Evolutionary conservation across 2,113 vertebrate genomes (phyloP).

Genomic region (Antechinus stuartii): DNA sequence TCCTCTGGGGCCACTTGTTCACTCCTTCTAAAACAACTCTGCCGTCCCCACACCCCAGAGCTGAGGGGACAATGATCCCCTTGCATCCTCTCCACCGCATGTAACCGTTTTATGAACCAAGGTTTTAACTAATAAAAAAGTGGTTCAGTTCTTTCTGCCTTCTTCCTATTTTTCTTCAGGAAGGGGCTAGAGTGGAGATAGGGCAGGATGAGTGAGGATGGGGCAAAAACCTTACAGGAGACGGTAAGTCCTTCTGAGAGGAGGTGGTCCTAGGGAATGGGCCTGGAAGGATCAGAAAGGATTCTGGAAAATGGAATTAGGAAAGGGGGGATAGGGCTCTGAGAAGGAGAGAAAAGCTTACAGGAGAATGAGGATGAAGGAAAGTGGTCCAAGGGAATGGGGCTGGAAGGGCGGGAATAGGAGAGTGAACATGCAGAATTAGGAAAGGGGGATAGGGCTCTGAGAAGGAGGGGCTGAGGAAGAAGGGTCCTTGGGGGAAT

Average conservation of each 20-base stretch:
- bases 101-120: neutral
- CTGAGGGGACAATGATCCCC: neutral
- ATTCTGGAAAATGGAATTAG: neutral
- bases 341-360: neutral
- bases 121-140: neutral
- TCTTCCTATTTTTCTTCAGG: neutral
- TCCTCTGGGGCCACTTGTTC: neutral
- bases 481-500: too few species aligned
- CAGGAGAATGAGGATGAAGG: neutral
- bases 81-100: too few species aligned
- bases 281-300: neutral
- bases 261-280: neutral
- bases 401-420: neutral
- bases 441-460: neutral
- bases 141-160: neutral
- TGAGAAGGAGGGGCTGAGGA: neutral
- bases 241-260: too few species aligned
- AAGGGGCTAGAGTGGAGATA: neutral
- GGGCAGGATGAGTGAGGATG: neutral
- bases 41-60: neutral
- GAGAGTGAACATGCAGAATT: neutral
- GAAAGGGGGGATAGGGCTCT: neutral
- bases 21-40: accelerated
- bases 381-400: neutral
- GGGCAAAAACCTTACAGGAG: neutral